These are phyloP conservation scores for Crax fasciolata DNA, from an alignment of 2,797 vertebrate genomes.

Conservation along the genomic window DNA sequence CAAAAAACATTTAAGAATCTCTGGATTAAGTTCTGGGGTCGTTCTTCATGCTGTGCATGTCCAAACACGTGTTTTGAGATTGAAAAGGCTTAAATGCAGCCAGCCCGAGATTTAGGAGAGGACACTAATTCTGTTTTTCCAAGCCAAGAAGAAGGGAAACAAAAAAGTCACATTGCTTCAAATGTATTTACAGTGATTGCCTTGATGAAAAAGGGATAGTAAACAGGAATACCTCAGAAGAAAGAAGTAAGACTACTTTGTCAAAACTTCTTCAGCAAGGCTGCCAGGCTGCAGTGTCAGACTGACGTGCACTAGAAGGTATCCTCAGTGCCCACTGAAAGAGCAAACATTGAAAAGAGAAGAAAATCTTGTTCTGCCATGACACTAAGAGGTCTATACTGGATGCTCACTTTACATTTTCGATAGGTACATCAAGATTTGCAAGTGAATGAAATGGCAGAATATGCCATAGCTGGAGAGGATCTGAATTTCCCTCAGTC, in stretches of 20 bases:
- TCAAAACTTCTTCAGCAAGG: not conserved
- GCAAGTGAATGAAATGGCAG: not conserved
- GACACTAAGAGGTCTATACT: not conserved
- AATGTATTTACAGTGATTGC: not conserved
- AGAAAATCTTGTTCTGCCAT: not conserved
- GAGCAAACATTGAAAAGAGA: not conserved
- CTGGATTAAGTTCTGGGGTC: not conserved
- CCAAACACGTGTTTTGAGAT: not conserved
- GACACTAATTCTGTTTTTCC: not conserved
- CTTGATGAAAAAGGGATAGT: not conserved
- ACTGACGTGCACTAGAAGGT: not conserved
- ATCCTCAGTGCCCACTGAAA: not conserved
- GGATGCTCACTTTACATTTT: not conserved
- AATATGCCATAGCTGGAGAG: too few relatives aligned
- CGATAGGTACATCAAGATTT: not conserved
- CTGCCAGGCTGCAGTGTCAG: not conserved
- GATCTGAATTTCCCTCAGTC: not conserved
- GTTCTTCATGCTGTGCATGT: not conserved
- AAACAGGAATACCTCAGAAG: not conserved
- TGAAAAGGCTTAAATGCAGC: not conserved
- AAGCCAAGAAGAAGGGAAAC: not conserved
- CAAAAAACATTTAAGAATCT: not conserved
- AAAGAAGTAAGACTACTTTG: not conserved
- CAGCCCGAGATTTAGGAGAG: not conserved
- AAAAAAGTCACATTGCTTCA: not conserved